Evolutionary conservation across 2,113 vertebrate species (phyloP).

Genomic region (Rhineura floridana): DNA sequence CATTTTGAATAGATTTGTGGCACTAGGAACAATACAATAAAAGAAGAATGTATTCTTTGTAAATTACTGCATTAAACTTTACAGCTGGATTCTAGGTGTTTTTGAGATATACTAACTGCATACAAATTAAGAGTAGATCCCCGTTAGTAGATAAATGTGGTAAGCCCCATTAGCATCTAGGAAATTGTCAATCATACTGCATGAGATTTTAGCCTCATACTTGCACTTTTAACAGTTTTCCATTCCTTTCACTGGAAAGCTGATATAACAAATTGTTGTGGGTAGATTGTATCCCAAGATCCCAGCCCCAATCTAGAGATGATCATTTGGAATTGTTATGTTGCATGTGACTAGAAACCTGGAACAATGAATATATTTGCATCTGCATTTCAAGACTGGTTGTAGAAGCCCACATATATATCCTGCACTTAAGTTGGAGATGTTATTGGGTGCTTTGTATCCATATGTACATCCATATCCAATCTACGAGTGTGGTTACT

Average conservation of each 20-base stretch:
- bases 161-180: background rate
- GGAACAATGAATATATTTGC: background rate
- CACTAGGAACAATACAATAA: background rate
- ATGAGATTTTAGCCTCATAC: background rate
- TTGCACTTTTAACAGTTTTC: background rate
- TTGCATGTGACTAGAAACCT: background rate
- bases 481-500: background rate
- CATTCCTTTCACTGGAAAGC: background rate
- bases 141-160: background rate
- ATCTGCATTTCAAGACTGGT: background rate
- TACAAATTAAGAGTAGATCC: background rate
- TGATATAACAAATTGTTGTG: background rate
- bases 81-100: conserved; percentile 25
- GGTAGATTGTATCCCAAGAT: background rate
- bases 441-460: background rate
- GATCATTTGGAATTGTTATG: background rate
- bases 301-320: background rate
- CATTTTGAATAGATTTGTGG: background rate
- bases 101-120: background rate
- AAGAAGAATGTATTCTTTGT: background rate
- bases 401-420: background rate
- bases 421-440: background rate
- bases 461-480: background rate
- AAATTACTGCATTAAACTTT: background rate
- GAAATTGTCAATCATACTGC: background rate